A percentile compares a stretch with the other conserved stretches of the same genome.
Conservation (phyloP, 2,888 invertebrate species). For the Yponomeuta plumbellus region DNA sequence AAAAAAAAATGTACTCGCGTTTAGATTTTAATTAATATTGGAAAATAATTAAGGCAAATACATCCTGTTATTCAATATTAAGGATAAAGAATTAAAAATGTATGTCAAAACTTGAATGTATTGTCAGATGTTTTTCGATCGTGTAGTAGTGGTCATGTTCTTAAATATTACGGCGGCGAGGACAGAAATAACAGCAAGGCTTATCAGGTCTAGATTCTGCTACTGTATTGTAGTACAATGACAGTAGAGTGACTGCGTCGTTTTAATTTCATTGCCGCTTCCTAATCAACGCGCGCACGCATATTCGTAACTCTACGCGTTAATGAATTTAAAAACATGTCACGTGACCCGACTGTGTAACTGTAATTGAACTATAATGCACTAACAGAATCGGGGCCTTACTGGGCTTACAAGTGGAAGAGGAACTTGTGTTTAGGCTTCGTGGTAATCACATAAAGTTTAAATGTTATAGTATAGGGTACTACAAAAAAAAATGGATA, state of each 20-base stretch:
- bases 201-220: too few species aligned
- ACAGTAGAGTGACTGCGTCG: too few species aligned
- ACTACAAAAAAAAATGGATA: neutral
- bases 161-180: neutral
- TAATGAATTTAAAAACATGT: too few species aligned
- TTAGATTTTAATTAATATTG: conserved; percentile 4
- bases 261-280: too few species aligned
- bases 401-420: neutral
- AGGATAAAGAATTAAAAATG: neutral
- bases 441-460: neutral
- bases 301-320: too few species aligned
- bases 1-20: neutral
- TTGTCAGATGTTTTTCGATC: neutral
- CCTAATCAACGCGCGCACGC: too few species aligned
- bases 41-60: neutral
- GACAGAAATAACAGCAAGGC: neutral
- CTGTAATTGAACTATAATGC: too few species aligned
- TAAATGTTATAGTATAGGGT: neutral
- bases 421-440: neutral
- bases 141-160: neutral
- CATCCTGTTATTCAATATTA: neutral
- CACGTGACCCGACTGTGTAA: too few species aligned
- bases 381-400: too few species aligned
- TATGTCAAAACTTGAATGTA: neutral
- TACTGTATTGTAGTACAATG: too few species aligned